Base-by-base conservation (phyloP, 2,888 invertebrate genomes). In the Chorisops tibialis region DNA sequence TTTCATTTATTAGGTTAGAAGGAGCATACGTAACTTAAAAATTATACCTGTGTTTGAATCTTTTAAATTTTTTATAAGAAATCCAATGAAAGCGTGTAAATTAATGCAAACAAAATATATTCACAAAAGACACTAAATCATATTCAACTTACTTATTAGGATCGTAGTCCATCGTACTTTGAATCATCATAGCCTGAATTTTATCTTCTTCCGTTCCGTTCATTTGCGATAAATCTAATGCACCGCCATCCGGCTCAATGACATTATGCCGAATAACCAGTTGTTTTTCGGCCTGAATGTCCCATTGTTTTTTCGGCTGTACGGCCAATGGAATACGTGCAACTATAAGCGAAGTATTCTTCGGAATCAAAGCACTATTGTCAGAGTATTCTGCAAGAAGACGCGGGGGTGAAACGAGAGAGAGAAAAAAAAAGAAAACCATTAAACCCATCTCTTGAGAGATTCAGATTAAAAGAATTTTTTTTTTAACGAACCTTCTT, bases 151-250 rank as follows among this genome's bases (percentile, higher is more conserved):
- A 98, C 95, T 95, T 95, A 80, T 94, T 91, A 66, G 96, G 94
- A 79, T 96, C 95, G 81, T 97, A 99, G 75, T 96, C 96, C 76
- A 91, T 89, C 35, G 96, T 96, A 30, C 97, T 96, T 77, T 97
- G 96, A 67, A 91, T 86, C 86, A 97, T 96, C 93, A 98, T 96
- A 66, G 95, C 95, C 76, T 89, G 89, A 71, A 99, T 96, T 81
- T 97, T 97, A 74, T 99, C 97, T 74, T 95, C 95, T 81, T 99
- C 99, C 56, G 93, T 91, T 66, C 92, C 93, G 81, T 94, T 92
- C 80, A 95, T 86, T 78, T 87, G 88, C 45, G 91, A 87, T 69
- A 96, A 80, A 81, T 96, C 95, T 59, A 92, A 87, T 68, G 88
- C 83, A 71, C 87, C 85, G 19, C 68, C 69, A 69, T 84, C 83